Evolutionary conservation across 2,797 vertebrate genomes (phyloP).

Genomic region (Falco peregrinus): DNA sequence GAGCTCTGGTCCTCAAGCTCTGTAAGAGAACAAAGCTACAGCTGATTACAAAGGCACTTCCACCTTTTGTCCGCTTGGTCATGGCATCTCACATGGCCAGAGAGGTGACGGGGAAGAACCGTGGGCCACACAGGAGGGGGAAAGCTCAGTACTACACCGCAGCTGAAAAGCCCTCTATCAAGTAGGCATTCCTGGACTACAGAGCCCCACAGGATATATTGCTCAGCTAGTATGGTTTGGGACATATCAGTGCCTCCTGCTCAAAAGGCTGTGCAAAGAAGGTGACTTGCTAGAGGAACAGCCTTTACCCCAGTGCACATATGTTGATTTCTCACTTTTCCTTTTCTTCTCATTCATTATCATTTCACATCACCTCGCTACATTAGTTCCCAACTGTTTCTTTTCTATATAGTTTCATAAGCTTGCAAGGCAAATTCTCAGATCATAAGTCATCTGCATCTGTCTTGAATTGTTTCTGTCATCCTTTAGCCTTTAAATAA

Average conservation of each 20-base stretch:
- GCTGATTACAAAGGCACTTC: background rate
- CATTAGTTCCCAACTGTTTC: background rate
- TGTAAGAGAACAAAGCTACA: background rate
- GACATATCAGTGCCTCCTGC: background rate
- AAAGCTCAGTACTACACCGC: background rate
- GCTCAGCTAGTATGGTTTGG: too few relatives aligned
- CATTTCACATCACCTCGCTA: background rate
- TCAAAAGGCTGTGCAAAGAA: background rate
- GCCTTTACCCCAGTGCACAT: background rate
- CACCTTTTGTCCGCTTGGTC: background rate
- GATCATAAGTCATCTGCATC: slow-evolving; percentile 6
- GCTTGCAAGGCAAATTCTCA: slow-evolving; percentile 15
- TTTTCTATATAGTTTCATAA: background rate
- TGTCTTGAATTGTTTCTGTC: slow-evolving; percentile 13
- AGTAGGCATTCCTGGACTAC: background rate
- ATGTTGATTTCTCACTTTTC: background rate
- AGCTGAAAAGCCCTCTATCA: background rate
- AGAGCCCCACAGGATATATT: background rate
- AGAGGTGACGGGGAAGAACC: background rate
- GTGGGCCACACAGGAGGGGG: fast-evolving
- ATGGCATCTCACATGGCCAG: background rate
- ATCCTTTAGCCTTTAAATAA: slow-evolving; percentile 24
- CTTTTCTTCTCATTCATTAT: background rate
- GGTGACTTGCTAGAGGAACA: background rate
- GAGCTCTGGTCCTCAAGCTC: background rate